Percentiles rank a stretch among this genome's conserved stretches.
phyloP scores from a whole-genome alignment of 2,888 invertebrate genomes.

The Bombylius major region DNA sequence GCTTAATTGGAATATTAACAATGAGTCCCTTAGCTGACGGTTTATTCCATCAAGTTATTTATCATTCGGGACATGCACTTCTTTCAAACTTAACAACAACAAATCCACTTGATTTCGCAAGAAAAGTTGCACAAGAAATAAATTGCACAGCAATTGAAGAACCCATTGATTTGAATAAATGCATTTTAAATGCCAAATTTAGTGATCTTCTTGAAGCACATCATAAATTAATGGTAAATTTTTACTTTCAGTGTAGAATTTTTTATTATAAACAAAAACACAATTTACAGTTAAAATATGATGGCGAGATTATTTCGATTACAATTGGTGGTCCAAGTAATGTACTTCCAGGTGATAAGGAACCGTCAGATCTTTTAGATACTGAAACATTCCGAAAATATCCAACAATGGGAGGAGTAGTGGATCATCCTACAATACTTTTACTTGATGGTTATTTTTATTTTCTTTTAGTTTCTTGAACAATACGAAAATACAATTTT shows the following conservation, averaged over 20 bases:
- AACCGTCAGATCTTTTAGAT: not conserved
- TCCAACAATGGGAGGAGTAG: constrained; percentile 9
- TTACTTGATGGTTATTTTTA: not conserved
- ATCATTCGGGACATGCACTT: constrained; percentile 35
- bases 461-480: not conserved
- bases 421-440: constrained; percentile 4
- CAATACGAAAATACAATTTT: too few relatives aligned
- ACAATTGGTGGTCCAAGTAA: constrained; percentile 5
- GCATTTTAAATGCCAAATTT: not conserved
- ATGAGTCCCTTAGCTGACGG: constrained; percentile 28
- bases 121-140: not conserved
- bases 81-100: constrained; percentile 33
- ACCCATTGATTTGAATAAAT: not conserved
- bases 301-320: not conserved
- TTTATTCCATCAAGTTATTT: constrained; percentile 34
- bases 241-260: not conserved
- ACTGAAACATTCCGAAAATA: constrained; percentile 1
- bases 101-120: constrained; percentile 21
- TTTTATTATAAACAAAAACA: too few relatives aligned
- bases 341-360: not conserved
- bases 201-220: constrained; percentile 15
- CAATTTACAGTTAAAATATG: not conserved
- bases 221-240: not conserved
- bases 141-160: not conserved
- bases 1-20: constrained; percentile 30